These are phyloP conservation scores for Megaustenia siamemsis DNA, from an alignment of 2,888 invertebrate genomes.

Conservation along the genomic window DNA sequence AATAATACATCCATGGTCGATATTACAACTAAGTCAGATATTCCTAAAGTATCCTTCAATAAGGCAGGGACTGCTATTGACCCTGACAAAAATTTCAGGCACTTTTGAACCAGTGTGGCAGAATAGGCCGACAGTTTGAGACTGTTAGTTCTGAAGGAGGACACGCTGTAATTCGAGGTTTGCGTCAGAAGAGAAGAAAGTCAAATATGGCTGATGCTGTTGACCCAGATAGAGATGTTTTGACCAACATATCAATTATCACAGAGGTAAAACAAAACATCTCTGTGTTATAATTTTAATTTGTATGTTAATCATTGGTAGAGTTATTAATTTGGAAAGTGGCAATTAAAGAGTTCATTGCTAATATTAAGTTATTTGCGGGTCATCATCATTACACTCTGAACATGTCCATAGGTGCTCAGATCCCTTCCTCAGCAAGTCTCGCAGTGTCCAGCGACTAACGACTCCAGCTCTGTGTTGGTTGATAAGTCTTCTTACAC, in stretches of 20 bases:
- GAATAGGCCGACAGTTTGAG: constrained; percentile 25
- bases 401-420: too few species aligned
- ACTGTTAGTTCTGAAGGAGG: constrained; percentile 21
- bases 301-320: background rate
- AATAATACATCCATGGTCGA: background rate
- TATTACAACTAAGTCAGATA: background rate
- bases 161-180: constrained; percentile 16
- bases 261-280: background rate
- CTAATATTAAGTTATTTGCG: too few species aligned
- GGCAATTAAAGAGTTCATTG: too few species aligned
- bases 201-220: background rate
- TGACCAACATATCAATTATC: constrained; percentile 28
- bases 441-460: too few species aligned
- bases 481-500: too few species aligned
- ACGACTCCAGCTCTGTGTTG: too few species aligned
- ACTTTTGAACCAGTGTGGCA: constrained; percentile 28
- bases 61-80: constrained; percentile 10
- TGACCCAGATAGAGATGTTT: background rate
- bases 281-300: background rate
- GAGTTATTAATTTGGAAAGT: background rate
- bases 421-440: too few species aligned
- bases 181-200: background rate
- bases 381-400: too few species aligned
- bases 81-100: constrained; percentile 25
- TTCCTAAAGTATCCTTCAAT: background rate